These are phyloP conservation scores for Plecturocebus donacophilus DNA, from an alignment of 2,113 vertebrate genomes.

Conservation along the genomic window DNA sequence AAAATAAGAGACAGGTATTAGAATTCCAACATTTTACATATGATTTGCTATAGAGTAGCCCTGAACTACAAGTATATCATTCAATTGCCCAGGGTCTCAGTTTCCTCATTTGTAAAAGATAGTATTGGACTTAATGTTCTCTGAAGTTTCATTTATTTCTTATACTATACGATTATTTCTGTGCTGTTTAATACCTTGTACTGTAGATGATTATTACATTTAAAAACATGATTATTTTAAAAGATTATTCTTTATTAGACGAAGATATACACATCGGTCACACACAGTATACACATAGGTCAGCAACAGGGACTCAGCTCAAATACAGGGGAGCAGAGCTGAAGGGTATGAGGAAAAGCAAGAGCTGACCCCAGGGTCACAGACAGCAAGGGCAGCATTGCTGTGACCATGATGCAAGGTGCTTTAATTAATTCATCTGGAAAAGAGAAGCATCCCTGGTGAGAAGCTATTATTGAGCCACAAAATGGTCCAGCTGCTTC, in stretches of 20 bases:
- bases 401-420: neutral
- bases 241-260: too few relatives aligned
- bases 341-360: neutral
- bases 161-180: neutral
- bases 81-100: neutral
- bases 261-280: too few relatives aligned
- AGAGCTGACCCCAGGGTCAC: neutral
- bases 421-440: neutral
- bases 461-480: neutral
- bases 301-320: neutral
- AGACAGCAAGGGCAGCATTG: neutral
- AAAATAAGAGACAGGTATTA: neutral
- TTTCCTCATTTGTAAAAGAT: neutral
- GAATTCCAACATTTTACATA: neutral
- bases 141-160: neutral
- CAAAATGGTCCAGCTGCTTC: neutral
- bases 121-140: neutral
- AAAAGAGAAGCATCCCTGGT: neutral
- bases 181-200: neutral
- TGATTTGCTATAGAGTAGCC: neutral
- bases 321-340: neutral
- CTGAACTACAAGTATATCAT: neutral
- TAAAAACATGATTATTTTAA: neutral
- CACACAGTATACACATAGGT: neutral
- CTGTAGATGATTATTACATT: neutral